Percentiles rank a stretch among this genome's conserved stretches.
These are phyloP conservation scores for Leptobrachium ailaonicum DNA, from an alignment of 2,113 vertebrate genomes.

Conservation along the genomic window DNA sequence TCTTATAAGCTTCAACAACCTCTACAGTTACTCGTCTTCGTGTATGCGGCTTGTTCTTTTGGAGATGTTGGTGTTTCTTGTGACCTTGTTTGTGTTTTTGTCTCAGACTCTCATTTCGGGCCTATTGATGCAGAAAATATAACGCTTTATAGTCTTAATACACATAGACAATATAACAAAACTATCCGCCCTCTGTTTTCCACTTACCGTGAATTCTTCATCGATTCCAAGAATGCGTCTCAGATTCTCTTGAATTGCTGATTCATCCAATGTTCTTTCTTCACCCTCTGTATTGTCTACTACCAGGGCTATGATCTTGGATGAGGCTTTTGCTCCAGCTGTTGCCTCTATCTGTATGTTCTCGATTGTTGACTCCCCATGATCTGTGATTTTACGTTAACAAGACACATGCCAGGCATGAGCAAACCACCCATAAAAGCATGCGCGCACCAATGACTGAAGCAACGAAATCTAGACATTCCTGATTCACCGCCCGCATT, in stretches of 20 bases:
- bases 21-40: not conserved
- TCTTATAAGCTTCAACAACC: conserved; percentile 1
- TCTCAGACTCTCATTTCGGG: conserved; percentile 1
- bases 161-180: not conserved
- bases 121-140: conserved; percentile 1
- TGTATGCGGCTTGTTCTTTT: not conserved
- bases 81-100: not conserved
- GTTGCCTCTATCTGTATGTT: conserved; percentile 75
- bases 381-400: conserved; percentile 47
- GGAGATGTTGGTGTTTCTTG: not conserved
- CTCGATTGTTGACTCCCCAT: conserved; percentile 64
- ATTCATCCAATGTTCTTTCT: conserved; percentile 51
- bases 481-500: too few relatives aligned
- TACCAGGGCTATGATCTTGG: conserved; percentile 66
- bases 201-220: conserved; percentile 54
- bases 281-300: conserved; percentile 38
- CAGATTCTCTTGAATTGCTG: conserved; percentile 65
- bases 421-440: not conserved
- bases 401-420: not conserved
- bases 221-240: conserved; percentile 66
- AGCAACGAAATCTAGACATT: too few relatives aligned
- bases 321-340: conserved; percentile 67
- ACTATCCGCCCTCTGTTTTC: not conserved
- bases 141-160: too few relatives aligned
- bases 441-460: not conserved